Percentiles rank a stretch among this genome's conserved stretches.
Evolutionary conservation across 35 echinoderm and acorn worm genomes (phyloP).

Genomic region (Eucidaris tribuloides): DNA sequence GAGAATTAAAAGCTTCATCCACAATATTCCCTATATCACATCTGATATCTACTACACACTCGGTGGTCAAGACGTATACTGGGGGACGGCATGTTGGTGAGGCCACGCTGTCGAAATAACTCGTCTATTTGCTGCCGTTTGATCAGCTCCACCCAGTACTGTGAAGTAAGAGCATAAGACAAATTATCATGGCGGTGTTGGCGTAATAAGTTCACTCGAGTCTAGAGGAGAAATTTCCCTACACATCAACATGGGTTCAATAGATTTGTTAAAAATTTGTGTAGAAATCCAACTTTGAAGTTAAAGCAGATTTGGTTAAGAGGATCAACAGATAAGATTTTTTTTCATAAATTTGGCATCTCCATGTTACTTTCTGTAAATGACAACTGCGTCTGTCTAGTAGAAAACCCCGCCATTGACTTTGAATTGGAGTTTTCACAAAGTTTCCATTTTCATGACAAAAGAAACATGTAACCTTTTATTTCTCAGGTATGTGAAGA

Average conservation of each 20-base stretch:
- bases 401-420: too few species aligned
- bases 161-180: slow-evolving; percentile 4
- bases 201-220: not conserved
- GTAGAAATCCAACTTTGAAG: not conserved
- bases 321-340: not conserved
- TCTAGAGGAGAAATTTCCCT: not conserved
- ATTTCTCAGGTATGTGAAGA: too few species aligned
- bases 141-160: slow-evolving; percentile 89
- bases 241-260: not conserved
- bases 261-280: not conserved
- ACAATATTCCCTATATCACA: not conserved
- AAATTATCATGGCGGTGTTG: too few species aligned
- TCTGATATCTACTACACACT: slow-evolving; percentile 29
- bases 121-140: slow-evolving; percentile 71
- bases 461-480: too few species aligned
- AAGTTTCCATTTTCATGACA: too few species aligned
- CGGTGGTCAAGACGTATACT: slow-evolving; percentile 11
- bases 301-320: not conserved
- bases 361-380: too few species aligned
- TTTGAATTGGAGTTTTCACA: too few species aligned
- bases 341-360: not conserved
- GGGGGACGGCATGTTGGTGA: not conserved
- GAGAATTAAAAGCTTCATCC: too few species aligned
- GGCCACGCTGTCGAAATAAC: slow-evolving; percentile 16
- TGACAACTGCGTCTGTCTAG: too few species aligned